Evolutionary conservation across 2,888 invertebrate species (phyloP).

Genomic region (Zaprionus lineosus): DNA sequence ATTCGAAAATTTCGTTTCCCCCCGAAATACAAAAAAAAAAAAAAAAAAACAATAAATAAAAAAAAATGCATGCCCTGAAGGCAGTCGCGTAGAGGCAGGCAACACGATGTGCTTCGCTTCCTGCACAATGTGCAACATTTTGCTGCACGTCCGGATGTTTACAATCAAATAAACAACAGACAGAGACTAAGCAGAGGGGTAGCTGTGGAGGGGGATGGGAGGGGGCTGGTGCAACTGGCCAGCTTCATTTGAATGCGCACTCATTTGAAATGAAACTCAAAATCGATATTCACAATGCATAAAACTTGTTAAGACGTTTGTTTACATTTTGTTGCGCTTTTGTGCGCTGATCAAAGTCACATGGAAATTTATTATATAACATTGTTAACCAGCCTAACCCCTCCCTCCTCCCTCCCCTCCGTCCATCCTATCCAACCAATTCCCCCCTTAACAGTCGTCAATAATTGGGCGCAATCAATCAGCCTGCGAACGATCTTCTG

Average conservation of each 20-base stretch:
- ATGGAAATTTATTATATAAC: conserved; percentile 74
- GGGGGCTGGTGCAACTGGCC: background rate
- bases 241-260: conserved; percentile 39
- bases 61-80: conserved; percentile 64
- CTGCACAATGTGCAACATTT: conserved; percentile 77
- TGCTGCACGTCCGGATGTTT: conserved; percentile 77
- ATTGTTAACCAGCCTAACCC: conserved; percentile 41
- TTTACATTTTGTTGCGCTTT: conserved; percentile 49
- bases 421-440: too few species aligned
- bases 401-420: too few species aligned
- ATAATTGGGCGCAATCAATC: conserved; percentile 73
- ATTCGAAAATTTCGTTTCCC: conserved; percentile 47
- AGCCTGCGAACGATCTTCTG: conserved; percentile 49
- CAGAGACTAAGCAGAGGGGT: too few species aligned
- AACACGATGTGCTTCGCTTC: conserved; percentile 63
- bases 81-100: conserved; percentile 28
- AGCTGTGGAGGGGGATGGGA: too few species aligned
- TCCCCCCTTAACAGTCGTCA: too few species aligned
- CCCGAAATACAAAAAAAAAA: conserved; percentile 12
- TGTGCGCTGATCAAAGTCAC: conserved; percentile 68
- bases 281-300: conserved; percentile 41
- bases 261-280: conserved; percentile 35
- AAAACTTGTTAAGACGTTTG: conserved; percentile 69
- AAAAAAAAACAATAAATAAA: conserved; percentile 4
- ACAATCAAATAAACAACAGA: conserved; percentile 72